phyloP scores from a whole-genome alignment of 1,140 invertebrate species.

The Aleiodes sp. region DNA sequence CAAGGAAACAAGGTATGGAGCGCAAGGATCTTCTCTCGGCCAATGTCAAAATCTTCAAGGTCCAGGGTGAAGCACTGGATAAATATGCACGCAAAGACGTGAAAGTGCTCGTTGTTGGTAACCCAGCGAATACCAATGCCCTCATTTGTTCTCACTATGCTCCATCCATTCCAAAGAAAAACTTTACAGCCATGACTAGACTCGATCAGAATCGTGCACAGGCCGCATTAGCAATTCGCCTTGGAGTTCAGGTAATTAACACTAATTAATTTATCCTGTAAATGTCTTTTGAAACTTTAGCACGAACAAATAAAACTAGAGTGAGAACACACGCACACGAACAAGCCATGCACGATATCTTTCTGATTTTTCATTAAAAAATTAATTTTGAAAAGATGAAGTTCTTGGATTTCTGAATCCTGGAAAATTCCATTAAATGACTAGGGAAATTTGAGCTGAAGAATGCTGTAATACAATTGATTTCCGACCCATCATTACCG shows the following conservation, averaged over 20 bases:
- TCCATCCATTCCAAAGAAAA: conserved; percentile 95
- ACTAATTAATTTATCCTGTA: background rate
- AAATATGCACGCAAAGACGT: conserved; percentile 94
- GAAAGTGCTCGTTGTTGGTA: conserved; percentile 97
- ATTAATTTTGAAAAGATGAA: background rate
- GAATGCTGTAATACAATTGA: too few species aligned
- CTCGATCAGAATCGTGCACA: conserved; percentile 97
- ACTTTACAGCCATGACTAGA: conserved; percentile 98
- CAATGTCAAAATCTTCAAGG: conserved; percentile 99
- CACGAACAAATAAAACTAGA: too few species aligned
- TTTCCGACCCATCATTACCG: too few species aligned
- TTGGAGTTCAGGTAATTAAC: conserved; percentile 64
- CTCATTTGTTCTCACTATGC: conserved; percentile 96
- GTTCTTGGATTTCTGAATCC: too few species aligned
- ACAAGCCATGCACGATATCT: too few species aligned
- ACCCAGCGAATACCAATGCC: conserved; percentile 99
- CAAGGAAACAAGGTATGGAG: conserved; percentile 98
- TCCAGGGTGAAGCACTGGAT: conserved; percentile 92
- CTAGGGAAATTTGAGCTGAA: too few species aligned
- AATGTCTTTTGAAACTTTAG: background rate
- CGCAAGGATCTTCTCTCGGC: conserved; percentile 94
- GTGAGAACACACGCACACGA: too few species aligned
- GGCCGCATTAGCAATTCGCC: conserved; percentile 79
- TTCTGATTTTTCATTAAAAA: too few species aligned
- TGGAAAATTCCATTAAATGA: too few species aligned